These are phyloP conservation scores for Pygocentrus nattereri DNA, from an alignment of 2,797 vertebrate genomes.

Conservation along the genomic window DNA sequence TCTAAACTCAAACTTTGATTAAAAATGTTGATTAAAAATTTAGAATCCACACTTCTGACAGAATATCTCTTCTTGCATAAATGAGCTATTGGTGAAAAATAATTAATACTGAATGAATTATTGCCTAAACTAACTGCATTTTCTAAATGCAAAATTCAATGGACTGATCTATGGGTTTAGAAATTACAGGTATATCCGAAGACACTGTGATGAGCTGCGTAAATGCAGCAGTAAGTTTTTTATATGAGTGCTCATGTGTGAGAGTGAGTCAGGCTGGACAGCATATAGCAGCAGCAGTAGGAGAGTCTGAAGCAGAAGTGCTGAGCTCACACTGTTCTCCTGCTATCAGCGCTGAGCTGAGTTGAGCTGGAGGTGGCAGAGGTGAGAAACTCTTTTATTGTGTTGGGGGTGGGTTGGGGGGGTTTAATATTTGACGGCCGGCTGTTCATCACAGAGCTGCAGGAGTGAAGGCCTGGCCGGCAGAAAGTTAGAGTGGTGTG, in stretches of 20 bases:
- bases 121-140: neutral
- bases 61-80: neutral
- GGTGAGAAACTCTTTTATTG: conserved; percentile 67
- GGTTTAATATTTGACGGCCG: conserved; percentile 75
- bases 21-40: no score
- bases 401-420: conserved; percentile 56
- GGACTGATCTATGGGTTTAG: no score
- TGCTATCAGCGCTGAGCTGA: conserved; percentile 39
- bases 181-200: neutral
- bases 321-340: conserved; percentile 28
- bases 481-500: conserved; percentile 56
- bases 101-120: neutral
- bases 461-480: conserved; percentile 62
- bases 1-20: neutral
- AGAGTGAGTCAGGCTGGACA: neutral
- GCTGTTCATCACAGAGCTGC: conserved; percentile 73
- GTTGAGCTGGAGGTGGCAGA: conserved; percentile 36
- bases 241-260: conserved; percentile 14
- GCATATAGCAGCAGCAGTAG: neutral
- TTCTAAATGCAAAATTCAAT: no score
- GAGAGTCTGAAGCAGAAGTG: conserved; percentile 25
- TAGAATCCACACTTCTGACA: neutral
- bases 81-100: neutral
- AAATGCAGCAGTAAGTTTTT: conserved; percentile 23
- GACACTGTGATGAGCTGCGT: conserved; percentile 17